A percentile compares a stretch with the other conserved stretches of the same genome.
These are phyloP conservation scores for Pachliopta kotzebuea DNA, from an alignment of 2,888 invertebrate genomes.

Conservation along the genomic window DNA sequence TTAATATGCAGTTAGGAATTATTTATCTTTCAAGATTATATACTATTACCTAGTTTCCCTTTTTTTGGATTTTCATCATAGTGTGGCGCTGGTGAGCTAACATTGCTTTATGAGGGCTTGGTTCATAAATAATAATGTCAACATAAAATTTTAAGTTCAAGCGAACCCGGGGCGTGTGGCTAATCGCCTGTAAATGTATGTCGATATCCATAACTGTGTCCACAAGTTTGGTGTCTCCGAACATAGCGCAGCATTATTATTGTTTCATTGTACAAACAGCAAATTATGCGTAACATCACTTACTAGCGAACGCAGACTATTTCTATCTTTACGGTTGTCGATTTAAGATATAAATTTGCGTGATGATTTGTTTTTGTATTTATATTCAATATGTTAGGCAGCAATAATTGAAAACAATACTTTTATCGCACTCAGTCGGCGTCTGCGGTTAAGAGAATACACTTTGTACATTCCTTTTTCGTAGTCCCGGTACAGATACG, in stretches of 20 bases:
- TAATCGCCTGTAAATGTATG: constrained; percentile 38
- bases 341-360: constrained; percentile 35
- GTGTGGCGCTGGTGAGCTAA: no score
- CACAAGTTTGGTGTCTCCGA: constrained; percentile 40
- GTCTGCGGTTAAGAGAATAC: constrained; percentile 35
- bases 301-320: constrained; percentile 30
- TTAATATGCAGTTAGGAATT: not conserved
- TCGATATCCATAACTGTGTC: constrained; percentile 37
- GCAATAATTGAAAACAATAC: constrained; percentile 12
- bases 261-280: constrained; percentile 39
- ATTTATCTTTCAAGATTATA: not conserved
- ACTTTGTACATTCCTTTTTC: constrained; percentile 27
- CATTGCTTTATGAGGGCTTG: no score
- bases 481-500: constrained; percentile 15
- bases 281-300: constrained; percentile 34
- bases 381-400: not conserved
- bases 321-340: constrained; percentile 34
- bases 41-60: not conserved
- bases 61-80: no score
- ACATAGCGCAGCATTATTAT: constrained; percentile 39
- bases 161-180: constrained; percentile 27
- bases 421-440: constrained; percentile 22
- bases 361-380: constrained; percentile 23
- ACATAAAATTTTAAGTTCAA: constrained; percentile 25
- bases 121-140: not conserved